Evolutionary conservation across 2,888 invertebrate species (phyloP), one percentile per base, ranked within the genome.

Genomic region (Lasioglossum figueresi): DNA sequence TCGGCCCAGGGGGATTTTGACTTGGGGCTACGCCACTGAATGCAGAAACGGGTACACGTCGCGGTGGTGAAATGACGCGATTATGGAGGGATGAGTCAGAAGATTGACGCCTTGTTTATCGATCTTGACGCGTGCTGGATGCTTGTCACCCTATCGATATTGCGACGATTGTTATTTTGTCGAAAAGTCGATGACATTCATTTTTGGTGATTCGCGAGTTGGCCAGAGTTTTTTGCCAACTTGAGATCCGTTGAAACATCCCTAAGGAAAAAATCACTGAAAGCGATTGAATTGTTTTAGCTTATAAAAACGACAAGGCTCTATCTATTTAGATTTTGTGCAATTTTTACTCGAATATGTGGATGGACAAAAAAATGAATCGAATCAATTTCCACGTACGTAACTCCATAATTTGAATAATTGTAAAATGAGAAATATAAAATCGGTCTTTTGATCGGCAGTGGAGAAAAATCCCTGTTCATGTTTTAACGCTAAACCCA

Each of bases 51-150:
- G 80, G 84, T 84, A 66, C 63, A 81, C 76, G 76, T 73, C 76
- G 78, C 45, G 78, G 88, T 84, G 84, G 84, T 76, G 84, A 87
- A 88, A 82, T 78, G 89, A 74, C 84, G 86, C 85, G 91, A 87
- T 91, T 87, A 91, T 82, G 70, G 87, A 80, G 89, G 90, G 88
- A 88, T 89, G 91, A 90, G 86, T 90, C 90, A 85, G 90, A 90
- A 91, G 90, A 90, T 90, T 84, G 90, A 90, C 91, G 91, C 88
- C 91, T 90, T 91, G 91, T 91, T 89, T 90, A 90, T 90, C 90
- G 90, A 90, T 90, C 88, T 85, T 75, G 76, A 82, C 79, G 83
- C 59, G 34, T 5, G 79, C 72, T 85, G 71, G 75, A 85, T 80
- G 76, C 77, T 84, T 79, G 87, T 83, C 85, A 40, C 56, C 73